These are phyloP conservation scores for Lemur catta DNA, from an alignment of 2,797 vertebrate species.

Conservation along the genomic window DNA sequence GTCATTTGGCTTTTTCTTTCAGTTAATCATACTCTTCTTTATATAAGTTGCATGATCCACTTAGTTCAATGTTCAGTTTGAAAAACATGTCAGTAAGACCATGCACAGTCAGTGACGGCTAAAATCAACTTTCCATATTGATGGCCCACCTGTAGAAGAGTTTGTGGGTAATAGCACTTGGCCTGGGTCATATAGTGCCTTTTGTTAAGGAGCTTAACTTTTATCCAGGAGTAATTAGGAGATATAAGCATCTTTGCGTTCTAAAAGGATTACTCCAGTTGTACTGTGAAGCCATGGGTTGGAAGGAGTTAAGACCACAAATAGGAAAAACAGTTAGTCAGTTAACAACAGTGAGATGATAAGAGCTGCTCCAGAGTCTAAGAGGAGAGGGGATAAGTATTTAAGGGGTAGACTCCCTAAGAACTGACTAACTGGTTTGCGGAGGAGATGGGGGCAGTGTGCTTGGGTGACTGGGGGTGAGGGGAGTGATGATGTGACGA, in stretches of 20 bases:
- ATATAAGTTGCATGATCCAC: background rate
- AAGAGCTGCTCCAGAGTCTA: background rate
- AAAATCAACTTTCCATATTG: background rate
- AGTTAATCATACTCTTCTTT: background rate
- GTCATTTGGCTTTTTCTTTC: background rate
- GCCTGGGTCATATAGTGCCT: background rate
- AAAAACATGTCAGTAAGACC: background rate
- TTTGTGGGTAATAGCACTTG: background rate
- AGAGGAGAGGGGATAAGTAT: background rate
- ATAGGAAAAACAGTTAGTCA: background rate
- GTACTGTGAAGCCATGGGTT: background rate
- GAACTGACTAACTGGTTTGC: background rate
- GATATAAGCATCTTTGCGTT: conserved; percentile 9
- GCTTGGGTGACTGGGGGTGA: background rate
- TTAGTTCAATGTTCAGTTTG: background rate
- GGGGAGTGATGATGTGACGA: background rate
- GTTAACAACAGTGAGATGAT: background rate
- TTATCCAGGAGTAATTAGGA: background rate
- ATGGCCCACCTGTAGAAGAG: background rate
- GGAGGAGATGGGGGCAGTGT: background rate
- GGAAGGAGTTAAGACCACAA: background rate
- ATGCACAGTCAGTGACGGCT: background rate
- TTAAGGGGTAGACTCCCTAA: background rate
- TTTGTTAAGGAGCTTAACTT: conserved; percentile 34
- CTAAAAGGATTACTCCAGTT: background rate